These are phyloP conservation scores for Drosophila malerkotliana DNA, from an alignment of 1,140 invertebrate species.

Conservation along the genomic window DNA sequence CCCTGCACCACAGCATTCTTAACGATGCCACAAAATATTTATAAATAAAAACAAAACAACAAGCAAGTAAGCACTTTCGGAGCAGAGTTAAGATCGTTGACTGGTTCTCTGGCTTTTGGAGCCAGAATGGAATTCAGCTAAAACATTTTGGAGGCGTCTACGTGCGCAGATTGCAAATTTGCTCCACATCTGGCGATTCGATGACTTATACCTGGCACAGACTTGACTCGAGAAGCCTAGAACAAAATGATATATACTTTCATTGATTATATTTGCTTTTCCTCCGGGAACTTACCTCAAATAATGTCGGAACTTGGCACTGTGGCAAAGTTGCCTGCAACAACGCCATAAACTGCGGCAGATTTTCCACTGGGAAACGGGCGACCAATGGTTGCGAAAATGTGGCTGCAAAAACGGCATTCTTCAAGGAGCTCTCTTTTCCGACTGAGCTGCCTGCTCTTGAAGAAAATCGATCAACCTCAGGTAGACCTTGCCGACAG, in stretches of 20 bases:
- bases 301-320: slow-evolving; percentile 42
- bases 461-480: not conserved
- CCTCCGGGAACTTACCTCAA: slow-evolving; percentile 31
- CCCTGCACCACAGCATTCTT: slow-evolving; percentile 1
- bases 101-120: slow-evolving; percentile 7
- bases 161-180: slow-evolving; percentile 24
- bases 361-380: slow-evolving; percentile 9
- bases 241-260: not conserved
- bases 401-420: slow-evolving; percentile 33
- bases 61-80: slow-evolving; percentile 2
- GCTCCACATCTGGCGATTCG: not conserved
- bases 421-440: slow-evolving; percentile 11
- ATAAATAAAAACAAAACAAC: not conserved
- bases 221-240: slow-evolving; percentile 53
- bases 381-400: slow-evolving; percentile 17
- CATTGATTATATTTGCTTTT: not conserved
- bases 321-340: slow-evolving; percentile 34
- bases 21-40: slow-evolving; percentile 5
- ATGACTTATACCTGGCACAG: slow-evolving; percentile 47
- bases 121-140: slow-evolving; percentile 25
- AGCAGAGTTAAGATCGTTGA: slow-evolving; percentile 24
- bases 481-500: slow-evolving; percentile 21
- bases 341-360: slow-evolving; percentile 24
- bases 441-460: slow-evolving; percentile 4
- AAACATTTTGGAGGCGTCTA: slow-evolving; percentile 40